Evolutionary conservation across 1,140 invertebrate genomes (phyloP), one percentile per base, ranked within the genome.

Genomic region (Heliconius nattereri): DNA sequence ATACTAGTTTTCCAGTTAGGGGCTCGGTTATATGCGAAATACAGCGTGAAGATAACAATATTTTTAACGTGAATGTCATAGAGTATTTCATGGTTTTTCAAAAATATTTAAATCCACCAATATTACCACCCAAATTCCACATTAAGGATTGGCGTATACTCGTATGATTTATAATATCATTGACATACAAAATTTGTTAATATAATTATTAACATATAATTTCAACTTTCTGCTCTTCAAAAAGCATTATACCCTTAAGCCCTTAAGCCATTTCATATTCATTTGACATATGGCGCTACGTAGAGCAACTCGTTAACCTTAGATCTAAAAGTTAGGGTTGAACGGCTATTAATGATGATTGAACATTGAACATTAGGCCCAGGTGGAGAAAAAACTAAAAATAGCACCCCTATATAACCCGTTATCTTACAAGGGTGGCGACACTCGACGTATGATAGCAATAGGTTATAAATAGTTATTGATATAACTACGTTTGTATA

Each of bases 321-420:
- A 35, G 11, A 45, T 32, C 13, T 29, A n/a, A 45, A 32, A 29
- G 37, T 49, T 70, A 76, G 57, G 60, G 57, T 75, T 75, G 54
- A 75, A 75, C 74, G 35, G 16, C 57, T 20, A 45, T 70, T 45
- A 71, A 76, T 54, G 35, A 70, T 70, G 75, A 70, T 76, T 76
- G 75, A 45, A 29, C 37, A 76, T 76, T 76, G 54, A 54, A 71
- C 26, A 16, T 66, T 66, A 66, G 23, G 26, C 26, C 75, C 75
- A 76, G 57, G 57, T 76, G 75, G 35, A 26, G 16, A 66, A 26
- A 66, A 13, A 66, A 66, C 57, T 49, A 76, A 71, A 71, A 76
- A 76, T 71, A 76, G 29, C 75, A 76, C 75, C 75, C 75, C 40
- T 70, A 45, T 72, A 72, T 72, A 66, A 66, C 60, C 60, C 60